Base-by-base conservation (phyloP, 2,888 invertebrate genomes). In the Notocelia uddmanniana region DNA sequence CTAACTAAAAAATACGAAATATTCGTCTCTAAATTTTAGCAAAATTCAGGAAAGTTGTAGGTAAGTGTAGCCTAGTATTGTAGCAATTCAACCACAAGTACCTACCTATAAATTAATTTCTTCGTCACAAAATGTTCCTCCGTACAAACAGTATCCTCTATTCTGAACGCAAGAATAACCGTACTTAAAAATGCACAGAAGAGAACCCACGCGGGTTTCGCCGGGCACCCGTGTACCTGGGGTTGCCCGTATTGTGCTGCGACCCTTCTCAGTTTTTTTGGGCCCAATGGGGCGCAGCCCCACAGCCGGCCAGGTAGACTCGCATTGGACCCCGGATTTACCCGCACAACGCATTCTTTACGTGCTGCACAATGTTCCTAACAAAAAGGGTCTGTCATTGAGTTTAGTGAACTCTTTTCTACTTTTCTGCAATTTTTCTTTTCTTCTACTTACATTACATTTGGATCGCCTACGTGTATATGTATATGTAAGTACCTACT, bases 241-340 rank as follows among this genome's bases (percentile, higher is more conserved):
- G 76, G 78, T 41, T 76, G 81, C 79, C 77, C 85, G 81, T 87
- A 92, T 84, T 80, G 80, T 78, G 79, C 78, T 77, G 79, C 87
- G 91, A 90, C 92, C 93, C 92, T 91, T 85, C 86, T 86, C 86
- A 81, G 82, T 91, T 93, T 93, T 92, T 93, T 92, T 89, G 81
- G 81, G 79, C 79, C 89, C 90, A 89, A 89, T 88, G 85, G 81
- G 85, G 59, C 82, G 84, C 87, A 84, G 85, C 88, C 90, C 84
- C 84, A 80, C 77, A 74, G 50, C 81, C 75, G 78, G 83, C 85
- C 93, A 92, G 92, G 92, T 92, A 93, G 83, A 83, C 78, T 79
- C 81, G 76, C 88, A 88, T 80, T 78, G 83, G 77, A 81, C 85
- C 83, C 81, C 80, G 83, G 85, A 87, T 88, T 90, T 90, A 89